Evolutionary conservation across 2,797 vertebrate genomes (phyloP), one percentile per base, ranked within the genome.

Genomic region (Zonotrichia albicollis): DNA sequence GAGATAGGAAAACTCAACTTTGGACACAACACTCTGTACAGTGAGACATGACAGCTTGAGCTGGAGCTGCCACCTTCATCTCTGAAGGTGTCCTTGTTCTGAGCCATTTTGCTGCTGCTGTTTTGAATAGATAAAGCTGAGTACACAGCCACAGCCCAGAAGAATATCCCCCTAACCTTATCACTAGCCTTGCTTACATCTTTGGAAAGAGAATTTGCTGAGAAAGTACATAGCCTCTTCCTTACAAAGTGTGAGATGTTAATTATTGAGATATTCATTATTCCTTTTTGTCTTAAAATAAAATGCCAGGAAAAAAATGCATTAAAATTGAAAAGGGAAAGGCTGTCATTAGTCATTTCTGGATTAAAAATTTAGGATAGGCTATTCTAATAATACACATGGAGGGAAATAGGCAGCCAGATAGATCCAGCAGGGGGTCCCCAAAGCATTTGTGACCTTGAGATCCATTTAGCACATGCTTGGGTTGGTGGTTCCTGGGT

Each of bases 351-450:
- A 60, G 32, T 67, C 65, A 83, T 13, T 46, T 68, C 38, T 36
- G 50, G 22, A 83, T 55, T 76, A 42, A 87, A 66, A 81, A 72
- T 27, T 13, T 45, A 34, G 16, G 34, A 20, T 60, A 42, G 45
- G 10, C 18, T 62, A 43, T 58, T 73, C 32, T 66, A 5, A 26
- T 60, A 60, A 48, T 27, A 27, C 5, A 60, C 0, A 0, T 27
- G 21, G 50, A 74, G 26, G 23, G n/a, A 83, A 87, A 38, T 12
- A 17, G n/a, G 61, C 80, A 60, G 34, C 13, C 18, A 34, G 45
- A 32, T 0, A 2, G 48, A 73, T 18, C 18, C 9, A 29, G 14
- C 0, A 40, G n/a, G 11, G 8, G 27, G 19, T 89, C n/a, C 23
- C 21, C 8, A 32, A 67, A 15, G n/a, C 1, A 0, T 38, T 40